Percentiles rank a stretch among this genome's conserved stretches.
Evolutionary conservation across 2,113 vertebrate genomes (phyloP).

Genomic region (Pseudolaguvia tuberculata): DNA sequence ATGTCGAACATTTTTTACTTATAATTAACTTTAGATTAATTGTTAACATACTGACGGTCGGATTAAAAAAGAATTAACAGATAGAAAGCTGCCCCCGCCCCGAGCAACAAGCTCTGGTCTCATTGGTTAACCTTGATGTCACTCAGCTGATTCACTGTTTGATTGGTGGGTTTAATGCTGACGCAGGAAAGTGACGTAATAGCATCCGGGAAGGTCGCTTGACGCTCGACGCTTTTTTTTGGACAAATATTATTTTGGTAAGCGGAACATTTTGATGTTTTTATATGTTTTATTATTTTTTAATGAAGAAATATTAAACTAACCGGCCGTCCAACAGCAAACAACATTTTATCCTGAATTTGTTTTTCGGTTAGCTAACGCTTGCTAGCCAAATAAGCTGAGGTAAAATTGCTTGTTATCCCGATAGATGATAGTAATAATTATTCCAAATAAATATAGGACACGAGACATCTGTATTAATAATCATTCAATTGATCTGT

Average conservation of each 20-base stretch:
- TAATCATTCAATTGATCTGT: too few relatives aligned
- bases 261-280: neutral
- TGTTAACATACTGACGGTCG: neutral
- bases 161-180: slow-evolving; percentile 13
- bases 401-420: neutral
- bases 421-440: neutral
- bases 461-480: too few relatives aligned
- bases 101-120: neutral
- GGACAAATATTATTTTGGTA: slow-evolving; percentile 11
- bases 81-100: neutral
- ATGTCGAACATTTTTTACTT: neutral
- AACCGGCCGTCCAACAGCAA: neutral
- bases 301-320: neutral
- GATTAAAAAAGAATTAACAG: neutral
- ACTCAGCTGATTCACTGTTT: neutral
- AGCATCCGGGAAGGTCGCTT: neutral
- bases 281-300: neutral
- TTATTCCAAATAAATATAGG: too few relatives aligned
- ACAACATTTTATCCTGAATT: neutral
- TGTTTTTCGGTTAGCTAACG: neutral
- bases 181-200: neutral
- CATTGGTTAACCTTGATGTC: neutral
- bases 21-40: neutral
- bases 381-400: slow-evolving; percentile 8
- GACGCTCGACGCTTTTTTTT: neutral